These are phyloP conservation scores for Aspidiotus rigidus DNA, from an alignment of 2,888 invertebrate genomes.

Conservation along the genomic window DNA sequence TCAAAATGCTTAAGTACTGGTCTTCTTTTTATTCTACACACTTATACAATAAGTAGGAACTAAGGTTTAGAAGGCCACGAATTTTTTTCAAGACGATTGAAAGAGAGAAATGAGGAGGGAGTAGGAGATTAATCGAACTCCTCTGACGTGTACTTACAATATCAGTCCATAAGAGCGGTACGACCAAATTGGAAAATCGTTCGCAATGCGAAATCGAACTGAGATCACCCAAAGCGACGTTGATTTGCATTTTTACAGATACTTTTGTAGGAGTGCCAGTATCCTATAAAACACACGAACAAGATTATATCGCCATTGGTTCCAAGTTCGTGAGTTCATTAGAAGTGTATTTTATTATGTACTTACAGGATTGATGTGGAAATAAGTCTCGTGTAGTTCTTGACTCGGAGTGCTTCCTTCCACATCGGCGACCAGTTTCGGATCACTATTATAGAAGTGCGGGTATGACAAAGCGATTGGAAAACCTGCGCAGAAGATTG, in stretches of 20 bases:
- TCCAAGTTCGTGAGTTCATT: neutral
- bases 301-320: too few relatives aligned
- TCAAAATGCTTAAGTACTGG: too few relatives aligned
- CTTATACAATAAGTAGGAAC: too few relatives aligned
- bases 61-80: too few relatives aligned
- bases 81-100: too few relatives aligned
- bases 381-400: constrained; percentile 56
- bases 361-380: constrained; percentile 70
- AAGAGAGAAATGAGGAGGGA: too few relatives aligned
- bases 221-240: constrained; percentile 68
- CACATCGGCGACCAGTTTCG: constrained; percentile 53
- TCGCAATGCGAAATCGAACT: constrained; percentile 55
- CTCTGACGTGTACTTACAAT: constrained; percentile 57
- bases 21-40: too few relatives aligned
- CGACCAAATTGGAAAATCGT: constrained; percentile 59
- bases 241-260: constrained; percentile 75
- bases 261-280: constrained; percentile 71
- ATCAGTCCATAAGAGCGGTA: constrained; percentile 82
- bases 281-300: constrained; percentile 44
- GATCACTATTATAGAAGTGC: constrained; percentile 70
- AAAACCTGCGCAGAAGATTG: constrained; percentile 50
- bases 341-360: neutral
- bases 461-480: constrained; percentile 82
- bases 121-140: too few relatives aligned
- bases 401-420: constrained; percentile 58